Percentiles rank a stretch among this genome's conserved stretches.
Conservation (phyloP, 2,888 invertebrate species). For the Laothoe populi region DNA sequence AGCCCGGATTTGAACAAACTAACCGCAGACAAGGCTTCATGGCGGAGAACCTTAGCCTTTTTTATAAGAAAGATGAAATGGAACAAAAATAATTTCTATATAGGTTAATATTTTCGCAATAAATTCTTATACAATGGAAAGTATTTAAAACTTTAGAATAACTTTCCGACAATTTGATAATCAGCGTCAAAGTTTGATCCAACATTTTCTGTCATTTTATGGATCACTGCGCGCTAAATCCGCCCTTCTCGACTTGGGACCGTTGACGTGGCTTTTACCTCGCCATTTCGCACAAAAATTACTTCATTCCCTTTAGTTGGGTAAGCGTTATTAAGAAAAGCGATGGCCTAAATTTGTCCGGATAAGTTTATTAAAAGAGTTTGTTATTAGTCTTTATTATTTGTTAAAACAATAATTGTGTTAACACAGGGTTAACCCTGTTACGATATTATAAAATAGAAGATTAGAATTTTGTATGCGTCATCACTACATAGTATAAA, state of each 20-base stretch:
- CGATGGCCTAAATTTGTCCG: not conserved
- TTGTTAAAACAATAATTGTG: no score
- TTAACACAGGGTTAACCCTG: no score
- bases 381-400: no score
- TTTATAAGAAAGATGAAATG: not conserved
- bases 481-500: no score
- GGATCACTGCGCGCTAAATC: constrained; percentile 16
- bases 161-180: not conserved
- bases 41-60: no score
- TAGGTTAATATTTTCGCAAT: not conserved
- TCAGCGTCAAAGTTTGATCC: not conserved
- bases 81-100: not conserved
- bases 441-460: no score
- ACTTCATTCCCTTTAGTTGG: constrained; percentile 3
- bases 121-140: not conserved
- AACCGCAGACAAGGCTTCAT: no score
- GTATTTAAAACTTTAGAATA: constrained; percentile 9
- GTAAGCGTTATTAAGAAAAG: not conserved
- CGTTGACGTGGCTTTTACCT: constrained; percentile 17
- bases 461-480: no score
- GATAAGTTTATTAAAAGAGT: not conserved
- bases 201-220: constrained; percentile 9
- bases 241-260: not conserved
- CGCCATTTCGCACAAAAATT: not conserved
- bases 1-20: no score